phyloP scores from a whole-genome alignment of 2,797 vertebrate genomes.

The Emys orbicularis region DNA sequence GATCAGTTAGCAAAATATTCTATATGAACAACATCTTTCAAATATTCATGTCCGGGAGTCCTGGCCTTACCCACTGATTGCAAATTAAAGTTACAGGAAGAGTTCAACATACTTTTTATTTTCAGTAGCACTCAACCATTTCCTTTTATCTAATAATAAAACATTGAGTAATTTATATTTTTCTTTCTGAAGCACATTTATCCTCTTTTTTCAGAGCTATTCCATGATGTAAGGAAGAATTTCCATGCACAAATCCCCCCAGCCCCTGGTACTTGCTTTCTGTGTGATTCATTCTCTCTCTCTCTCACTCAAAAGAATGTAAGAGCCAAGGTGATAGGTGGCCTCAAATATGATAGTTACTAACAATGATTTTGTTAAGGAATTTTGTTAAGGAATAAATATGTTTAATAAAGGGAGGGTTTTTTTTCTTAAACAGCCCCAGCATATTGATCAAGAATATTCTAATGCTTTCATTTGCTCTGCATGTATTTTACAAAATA shows the following conservation, averaged over 20 bases:
- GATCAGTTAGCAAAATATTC: neutral
- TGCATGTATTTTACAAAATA: neutral
- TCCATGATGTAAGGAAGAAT: neutral
- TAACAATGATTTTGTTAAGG: neutral
- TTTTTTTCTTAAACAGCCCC: neutral
- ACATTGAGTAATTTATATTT: neutral
- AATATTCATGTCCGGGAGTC: neutral
- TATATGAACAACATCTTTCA: neutral
- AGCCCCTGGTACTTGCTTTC: neutral
- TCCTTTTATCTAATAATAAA: slow-evolving; percentile 26
- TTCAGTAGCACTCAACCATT: neutral
- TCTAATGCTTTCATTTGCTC: neutral
- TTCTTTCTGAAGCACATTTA: neutral
- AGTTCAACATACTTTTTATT: neutral
- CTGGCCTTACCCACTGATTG: neutral
- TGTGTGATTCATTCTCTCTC: neutral
- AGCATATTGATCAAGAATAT: neutral
- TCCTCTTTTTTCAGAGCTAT: neutral
- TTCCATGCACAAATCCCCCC: neutral
- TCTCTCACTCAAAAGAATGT: neutral
- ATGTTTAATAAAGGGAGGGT: neutral
- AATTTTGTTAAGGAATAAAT: neutral
- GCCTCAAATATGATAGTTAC: neutral
- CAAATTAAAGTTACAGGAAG: neutral
- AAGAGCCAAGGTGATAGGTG: neutral